Evolutionary conservation across 2,113 vertebrate species (phyloP).

Genomic region (Bubalus kerabau): DNA sequence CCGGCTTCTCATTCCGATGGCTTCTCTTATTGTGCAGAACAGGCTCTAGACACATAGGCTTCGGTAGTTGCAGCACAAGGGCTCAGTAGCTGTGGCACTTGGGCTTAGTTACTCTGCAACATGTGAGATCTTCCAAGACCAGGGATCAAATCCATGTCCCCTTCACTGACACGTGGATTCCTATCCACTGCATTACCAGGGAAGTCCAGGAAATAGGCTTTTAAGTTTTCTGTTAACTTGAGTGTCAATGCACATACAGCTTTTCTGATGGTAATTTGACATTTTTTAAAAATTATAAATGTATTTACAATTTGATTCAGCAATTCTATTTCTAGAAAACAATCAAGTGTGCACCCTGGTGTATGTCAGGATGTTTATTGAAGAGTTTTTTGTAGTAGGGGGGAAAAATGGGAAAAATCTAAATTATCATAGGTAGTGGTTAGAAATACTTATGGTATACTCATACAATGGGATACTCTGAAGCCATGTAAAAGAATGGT

Average conservation of each 20-base stretch:
- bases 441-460: conserved; percentile 7
- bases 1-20: neutral
- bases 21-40: neutral
- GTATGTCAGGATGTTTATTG: neutral
- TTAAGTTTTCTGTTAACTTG: neutral
- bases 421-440: neutral
- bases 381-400: neutral
- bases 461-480: neutral
- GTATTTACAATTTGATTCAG: neutral
- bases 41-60: neutral
- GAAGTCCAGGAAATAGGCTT: neutral
- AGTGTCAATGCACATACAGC: neutral
- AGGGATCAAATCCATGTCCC: neutral
- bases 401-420: neutral
- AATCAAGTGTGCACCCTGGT: neutral
- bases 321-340: neutral
- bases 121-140: neutral
- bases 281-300: neutral
- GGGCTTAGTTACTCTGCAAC: neutral
- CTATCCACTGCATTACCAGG: neutral
- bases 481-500: neutral
- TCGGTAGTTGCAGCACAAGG: neutral
- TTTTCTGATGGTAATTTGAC: neutral
- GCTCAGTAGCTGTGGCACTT: neutral
- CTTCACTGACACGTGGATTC: neutral